Conservation (phyloP, 2,888 invertebrate genomes). For the Patella ulyssiponensis region DNA sequence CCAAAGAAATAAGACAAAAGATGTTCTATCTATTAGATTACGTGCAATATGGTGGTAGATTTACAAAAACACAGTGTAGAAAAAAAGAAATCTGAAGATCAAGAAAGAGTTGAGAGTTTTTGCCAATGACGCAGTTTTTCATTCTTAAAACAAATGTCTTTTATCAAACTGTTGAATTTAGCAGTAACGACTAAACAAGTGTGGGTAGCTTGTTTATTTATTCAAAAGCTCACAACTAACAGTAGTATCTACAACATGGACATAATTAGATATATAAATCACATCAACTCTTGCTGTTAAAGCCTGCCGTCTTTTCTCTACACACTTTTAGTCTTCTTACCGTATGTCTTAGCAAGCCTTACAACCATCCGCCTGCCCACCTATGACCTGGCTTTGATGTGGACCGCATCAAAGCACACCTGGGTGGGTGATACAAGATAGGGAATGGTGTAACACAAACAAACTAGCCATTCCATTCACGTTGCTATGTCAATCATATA, state of each 20-base stretch:
- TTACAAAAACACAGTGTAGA: too few species aligned
- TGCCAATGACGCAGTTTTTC: conserved; percentile 1
- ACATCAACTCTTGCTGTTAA: background rate
- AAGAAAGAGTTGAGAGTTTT: too few species aligned
- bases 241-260: background rate
- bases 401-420: conserved; percentile 10
- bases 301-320: too few species aligned
- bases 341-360: background rate
- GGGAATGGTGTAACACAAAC: too few species aligned
- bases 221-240: background rate
- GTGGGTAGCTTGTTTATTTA: background rate
- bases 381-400: conserved; percentile 2
- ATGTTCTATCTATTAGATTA: too few species aligned
- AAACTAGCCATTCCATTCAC: too few species aligned
- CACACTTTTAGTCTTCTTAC: too few species aligned
- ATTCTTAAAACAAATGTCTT: background rate
- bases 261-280: background rate
- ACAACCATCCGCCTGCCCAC: background rate
- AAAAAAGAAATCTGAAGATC: too few species aligned
- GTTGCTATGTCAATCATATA: too few species aligned
- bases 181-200: conserved; percentile 1
- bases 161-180: background rate
- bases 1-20: too few species aligned
- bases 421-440: conserved; percentile 1
- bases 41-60: too few species aligned